Evolutionary conservation across 2,888 invertebrate species (phyloP).

Genomic region (Dynastes grantii): DNA sequence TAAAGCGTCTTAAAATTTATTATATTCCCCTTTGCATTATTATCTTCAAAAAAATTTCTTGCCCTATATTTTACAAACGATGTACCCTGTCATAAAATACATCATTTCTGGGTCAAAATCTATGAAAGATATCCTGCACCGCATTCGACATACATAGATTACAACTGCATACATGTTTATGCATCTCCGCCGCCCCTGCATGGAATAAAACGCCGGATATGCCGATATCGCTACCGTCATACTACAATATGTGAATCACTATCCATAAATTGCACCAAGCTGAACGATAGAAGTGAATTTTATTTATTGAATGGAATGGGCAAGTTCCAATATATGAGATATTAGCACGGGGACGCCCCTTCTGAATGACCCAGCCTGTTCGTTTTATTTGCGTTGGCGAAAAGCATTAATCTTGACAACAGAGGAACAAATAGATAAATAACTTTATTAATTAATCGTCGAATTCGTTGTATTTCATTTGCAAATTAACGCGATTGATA

Average conservation of each 20-base stretch:
- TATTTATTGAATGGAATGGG: slow-evolving; percentile 32
- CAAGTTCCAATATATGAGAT: not conserved
- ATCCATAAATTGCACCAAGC: slow-evolving; percentile 16
- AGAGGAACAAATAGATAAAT: too few species aligned
- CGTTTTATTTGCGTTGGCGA: too few species aligned
- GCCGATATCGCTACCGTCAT: slow-evolving; percentile 6
- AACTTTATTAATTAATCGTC: too few species aligned
- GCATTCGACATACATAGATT: not conserved
- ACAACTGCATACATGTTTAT: not conserved
- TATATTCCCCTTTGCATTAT: too few species aligned
- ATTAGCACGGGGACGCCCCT: not conserved
- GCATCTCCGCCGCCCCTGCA: not conserved
- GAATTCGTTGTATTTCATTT: too few species aligned
- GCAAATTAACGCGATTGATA: slow-evolving; percentile 1
- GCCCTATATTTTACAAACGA: not conserved
- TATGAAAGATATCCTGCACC: not conserved
- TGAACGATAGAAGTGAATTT: slow-evolving; percentile 27
- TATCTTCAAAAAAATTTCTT: not conserved
- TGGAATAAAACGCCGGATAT: slow-evolving; percentile 11
- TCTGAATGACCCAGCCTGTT: too few species aligned
- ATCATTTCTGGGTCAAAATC: slow-evolving; percentile 7
- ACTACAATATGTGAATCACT: slow-evolving; percentile 2
- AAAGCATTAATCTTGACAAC: too few species aligned
- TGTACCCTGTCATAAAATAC: not conserved
- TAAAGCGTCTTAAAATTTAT: too few species aligned